phyloP scores from a whole-genome alignment of 2,888 invertebrate species.

The Phalera bucephala region DNA sequence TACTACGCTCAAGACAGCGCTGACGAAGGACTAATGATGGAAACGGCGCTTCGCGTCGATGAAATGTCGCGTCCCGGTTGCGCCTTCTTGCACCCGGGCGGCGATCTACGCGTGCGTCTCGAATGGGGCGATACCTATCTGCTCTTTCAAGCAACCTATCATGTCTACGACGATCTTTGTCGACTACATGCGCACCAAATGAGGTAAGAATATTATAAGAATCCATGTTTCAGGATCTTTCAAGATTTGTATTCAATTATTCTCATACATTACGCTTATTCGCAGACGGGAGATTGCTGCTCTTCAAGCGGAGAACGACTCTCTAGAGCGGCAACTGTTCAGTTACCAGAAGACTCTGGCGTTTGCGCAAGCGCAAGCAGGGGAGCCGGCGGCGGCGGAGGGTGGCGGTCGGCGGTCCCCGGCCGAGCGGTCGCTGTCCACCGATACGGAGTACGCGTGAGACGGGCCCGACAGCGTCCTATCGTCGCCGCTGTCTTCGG shows the following conservation, averaged over 20 bases:
- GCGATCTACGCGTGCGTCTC: slow-evolving; percentile 88
- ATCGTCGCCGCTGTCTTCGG: slow-evolving; percentile 40
- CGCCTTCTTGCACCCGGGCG: slow-evolving; percentile 87
- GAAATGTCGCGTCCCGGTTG: slow-evolving; percentile 87
- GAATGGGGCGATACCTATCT: slow-evolving; percentile 93
- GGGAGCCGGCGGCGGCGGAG: slow-evolving; percentile 69
- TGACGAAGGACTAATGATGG: slow-evolving; percentile 92
- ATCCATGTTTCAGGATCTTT: too few species aligned
- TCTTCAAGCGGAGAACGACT: slow-evolving; percentile 92
- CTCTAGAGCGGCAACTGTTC: slow-evolving; percentile 91
- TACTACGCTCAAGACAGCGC: slow-evolving; percentile 91
- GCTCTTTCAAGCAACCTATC: slow-evolving; percentile 91
- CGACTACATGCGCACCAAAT: slow-evolving; percentile 92
- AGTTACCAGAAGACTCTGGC: slow-evolving; percentile 92
- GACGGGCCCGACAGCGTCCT: slow-evolving; percentile 41
- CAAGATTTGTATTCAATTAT: too few species aligned
- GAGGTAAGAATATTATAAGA: slow-evolving; percentile 79
- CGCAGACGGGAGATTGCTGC: slow-evolving; percentile 91
- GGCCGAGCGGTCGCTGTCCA: slow-evolving; percentile 84
- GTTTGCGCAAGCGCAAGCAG: slow-evolving; percentile 86
- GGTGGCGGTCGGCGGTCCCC: slow-evolving; percentile 69
- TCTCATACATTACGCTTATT: too few species aligned
- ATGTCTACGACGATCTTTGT: slow-evolving; percentile 92
- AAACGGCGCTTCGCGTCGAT: slow-evolving; percentile 88
- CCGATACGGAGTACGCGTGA: slow-evolving; percentile 90